Evolutionary conservation across 1,140 invertebrate genomes (phyloP).

Genomic region (Lepidotrigona ventralis): DNA sequence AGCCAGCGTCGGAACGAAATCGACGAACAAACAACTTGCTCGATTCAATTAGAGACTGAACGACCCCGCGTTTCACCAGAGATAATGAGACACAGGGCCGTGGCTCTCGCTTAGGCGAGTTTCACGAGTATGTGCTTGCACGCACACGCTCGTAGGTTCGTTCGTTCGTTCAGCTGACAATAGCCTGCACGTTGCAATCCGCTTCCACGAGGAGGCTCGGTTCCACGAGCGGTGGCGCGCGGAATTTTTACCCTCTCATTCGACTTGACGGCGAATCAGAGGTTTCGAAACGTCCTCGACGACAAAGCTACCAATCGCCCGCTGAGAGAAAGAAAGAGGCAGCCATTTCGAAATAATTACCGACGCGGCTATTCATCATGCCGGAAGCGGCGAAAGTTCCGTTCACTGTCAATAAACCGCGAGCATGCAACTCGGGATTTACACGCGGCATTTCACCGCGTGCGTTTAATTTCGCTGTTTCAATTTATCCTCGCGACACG

Average conservation of each 20-base stretch:
- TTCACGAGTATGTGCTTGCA: not conserved
- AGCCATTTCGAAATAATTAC: slow-evolving; percentile 67
- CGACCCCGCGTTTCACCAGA: not conserved
- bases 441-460: not conserved
- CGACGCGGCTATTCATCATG: slow-evolving; percentile 56
- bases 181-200: not conserved
- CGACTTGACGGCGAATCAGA: slow-evolving; percentile 43
- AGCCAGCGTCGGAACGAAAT: not conserved
- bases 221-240: not conserved
- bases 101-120: not conserved
- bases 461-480: slow-evolving; percentile 1
- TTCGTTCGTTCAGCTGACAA: too few species aligned
- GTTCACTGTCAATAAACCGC: slow-evolving; percentile 63
- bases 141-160: not conserved
- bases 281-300: slow-evolving; percentile 44
- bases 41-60: slow-evolving; percentile 32
- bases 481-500: not conserved
- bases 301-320: slow-evolving; percentile 62
- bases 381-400: slow-evolving; percentile 65
- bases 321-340: slow-evolving; percentile 48
- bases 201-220: not conserved
- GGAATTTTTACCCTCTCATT: slow-evolving; percentile 61
- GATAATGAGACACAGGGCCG: slow-evolving; percentile 20
- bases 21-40: slow-evolving; percentile 20
- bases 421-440: not conserved